Evolutionary conservation across 92 coral and sea anemone species (phyloP).

Genomic region (Pocillopora grandis): DNA sequence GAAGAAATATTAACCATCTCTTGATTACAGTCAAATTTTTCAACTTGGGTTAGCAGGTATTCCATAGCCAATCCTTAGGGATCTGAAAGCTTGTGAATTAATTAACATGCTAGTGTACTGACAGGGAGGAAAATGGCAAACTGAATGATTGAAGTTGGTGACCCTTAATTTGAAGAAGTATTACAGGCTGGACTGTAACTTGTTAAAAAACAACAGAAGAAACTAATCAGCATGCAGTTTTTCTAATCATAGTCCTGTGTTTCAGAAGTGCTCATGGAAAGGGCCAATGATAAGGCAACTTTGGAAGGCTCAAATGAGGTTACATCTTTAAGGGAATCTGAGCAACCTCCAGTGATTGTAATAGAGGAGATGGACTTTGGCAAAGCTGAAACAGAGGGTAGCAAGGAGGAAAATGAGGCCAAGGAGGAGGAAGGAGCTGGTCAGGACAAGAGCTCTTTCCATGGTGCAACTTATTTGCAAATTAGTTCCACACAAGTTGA

Average conservation of each 20-base stretch:
- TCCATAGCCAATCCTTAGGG: no score
- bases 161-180: no score
- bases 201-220: neutral
- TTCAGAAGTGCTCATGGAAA: slow-evolving; percentile 25
- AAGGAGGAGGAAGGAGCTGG: slow-evolving; percentile 1
- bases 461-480: neutral
- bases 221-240: neutral
- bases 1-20: neutral
- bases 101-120: no score
- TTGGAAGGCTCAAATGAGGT: neutral
- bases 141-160: no score
- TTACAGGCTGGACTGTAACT: neutral
- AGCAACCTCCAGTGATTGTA: slow-evolving; percentile 14
- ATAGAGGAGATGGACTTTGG: slow-evolving; percentile 11
- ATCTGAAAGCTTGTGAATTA: no score
- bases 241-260: slow-evolving; percentile 24
- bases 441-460: slow-evolving; percentile 6
- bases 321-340: neutral
- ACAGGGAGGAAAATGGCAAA: no score
- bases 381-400: slow-evolving; percentile 5
- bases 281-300: neutral
- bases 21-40: no score
- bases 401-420: slow-evolving; percentile 16
- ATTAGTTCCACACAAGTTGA: neutral
- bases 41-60: no score